These are phyloP conservation scores for Falco peregrinus DNA, from an alignment of 2,797 vertebrate species.

Conservation along the genomic window DNA sequence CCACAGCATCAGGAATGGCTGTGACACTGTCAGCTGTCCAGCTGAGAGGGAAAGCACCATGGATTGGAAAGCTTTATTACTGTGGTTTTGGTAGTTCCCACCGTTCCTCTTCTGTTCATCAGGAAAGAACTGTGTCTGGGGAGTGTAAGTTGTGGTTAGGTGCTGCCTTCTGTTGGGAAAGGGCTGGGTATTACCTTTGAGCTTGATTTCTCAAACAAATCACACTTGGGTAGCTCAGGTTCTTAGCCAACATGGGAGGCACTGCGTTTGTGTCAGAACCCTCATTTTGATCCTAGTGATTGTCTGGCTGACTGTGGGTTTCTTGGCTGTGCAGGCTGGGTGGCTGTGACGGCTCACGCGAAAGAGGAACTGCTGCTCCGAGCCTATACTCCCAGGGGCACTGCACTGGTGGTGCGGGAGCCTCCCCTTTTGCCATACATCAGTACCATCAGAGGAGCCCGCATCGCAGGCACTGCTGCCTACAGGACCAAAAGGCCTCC, in stretches of 20 bases:
- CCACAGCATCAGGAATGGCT: neutral
- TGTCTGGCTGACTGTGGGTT: neutral
- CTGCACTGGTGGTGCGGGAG: conserved; percentile 68
- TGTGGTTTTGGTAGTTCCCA: neutral
- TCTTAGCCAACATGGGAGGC: neutral
- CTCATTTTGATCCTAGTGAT: neutral
- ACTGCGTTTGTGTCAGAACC: neutral
- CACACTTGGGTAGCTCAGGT: neutral
- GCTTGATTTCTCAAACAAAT: neutral
- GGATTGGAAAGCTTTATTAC: neutral
- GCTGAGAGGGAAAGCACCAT: neutral
- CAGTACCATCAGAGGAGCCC: conserved; percentile 82
- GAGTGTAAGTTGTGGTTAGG: neutral
- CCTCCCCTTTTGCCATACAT: conserved; percentile 86
- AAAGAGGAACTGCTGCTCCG: conserved; percentile 78
- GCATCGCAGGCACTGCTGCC: conserved; percentile 76
- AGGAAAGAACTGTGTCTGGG: neutral
- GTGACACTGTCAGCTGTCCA: neutral
- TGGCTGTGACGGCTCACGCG: conserved; percentile 82
- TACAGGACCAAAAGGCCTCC: conserved; percentile 80
- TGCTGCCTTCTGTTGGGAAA: neutral
- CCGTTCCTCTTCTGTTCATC: neutral
- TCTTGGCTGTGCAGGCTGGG: conserved; percentile 84
- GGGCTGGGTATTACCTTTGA: neutral
- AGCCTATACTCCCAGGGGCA: conserved; percentile 80